phyloP scores from a whole-genome alignment of 2,888 invertebrate genomes.

The Allygus modestus region DNA sequence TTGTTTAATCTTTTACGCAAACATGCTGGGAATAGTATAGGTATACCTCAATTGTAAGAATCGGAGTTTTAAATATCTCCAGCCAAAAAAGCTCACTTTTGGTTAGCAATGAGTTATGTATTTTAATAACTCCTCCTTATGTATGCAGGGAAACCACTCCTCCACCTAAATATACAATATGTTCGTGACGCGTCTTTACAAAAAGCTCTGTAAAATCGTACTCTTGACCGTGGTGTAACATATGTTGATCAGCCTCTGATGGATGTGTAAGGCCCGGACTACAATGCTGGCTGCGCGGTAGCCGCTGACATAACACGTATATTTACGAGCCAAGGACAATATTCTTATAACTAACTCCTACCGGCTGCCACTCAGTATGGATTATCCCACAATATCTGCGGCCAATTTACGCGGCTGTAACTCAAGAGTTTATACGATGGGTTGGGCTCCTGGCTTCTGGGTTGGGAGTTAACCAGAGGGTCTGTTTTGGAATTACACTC shows the following conservation, averaged over 20 bases:
- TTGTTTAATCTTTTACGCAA: no score
- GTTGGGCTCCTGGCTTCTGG: neutral
- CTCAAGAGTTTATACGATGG: constrained; percentile 27
- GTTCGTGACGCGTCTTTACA: no score
- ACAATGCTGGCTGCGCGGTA: neutral
- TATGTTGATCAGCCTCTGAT: neutral
- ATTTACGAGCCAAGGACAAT: constrained; percentile 40
- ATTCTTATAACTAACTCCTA: constrained; percentile 41
- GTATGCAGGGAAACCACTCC: no score
- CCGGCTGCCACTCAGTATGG: constrained; percentile 19
- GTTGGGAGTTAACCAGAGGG: neutral
- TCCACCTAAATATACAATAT: no score
- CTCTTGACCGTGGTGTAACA: neutral
- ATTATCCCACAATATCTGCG: constrained; percentile 36
- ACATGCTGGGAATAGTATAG: no score
- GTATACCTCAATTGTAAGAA: no score
- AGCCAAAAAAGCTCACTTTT: no score
- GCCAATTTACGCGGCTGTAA: constrained; percentile 10
- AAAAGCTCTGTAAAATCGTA: no score
- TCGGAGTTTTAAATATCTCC: no score
- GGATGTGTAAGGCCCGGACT: neutral
- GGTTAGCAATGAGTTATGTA: no score
- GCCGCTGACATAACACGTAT: constrained; percentile 33
- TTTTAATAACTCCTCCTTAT: no score
- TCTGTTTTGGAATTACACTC: no score